phyloP scores from a whole-genome alignment of 2,113 vertebrate species.

The Galbula dea region DNA sequence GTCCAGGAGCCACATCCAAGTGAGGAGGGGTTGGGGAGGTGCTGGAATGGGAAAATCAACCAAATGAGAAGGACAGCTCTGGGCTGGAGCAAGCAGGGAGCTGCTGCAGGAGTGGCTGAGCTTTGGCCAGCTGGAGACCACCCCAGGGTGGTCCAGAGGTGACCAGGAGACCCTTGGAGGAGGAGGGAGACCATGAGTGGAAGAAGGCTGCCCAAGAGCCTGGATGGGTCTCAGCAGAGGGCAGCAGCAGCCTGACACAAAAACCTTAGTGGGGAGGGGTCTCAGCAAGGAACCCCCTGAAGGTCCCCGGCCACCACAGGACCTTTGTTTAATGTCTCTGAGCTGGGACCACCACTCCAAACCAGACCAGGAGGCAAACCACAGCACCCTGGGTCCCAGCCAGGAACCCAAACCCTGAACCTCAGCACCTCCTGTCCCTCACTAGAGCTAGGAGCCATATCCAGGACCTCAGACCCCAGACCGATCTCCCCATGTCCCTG shows the following conservation, averaged over 20 bases:
- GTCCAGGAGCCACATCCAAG: neutral
- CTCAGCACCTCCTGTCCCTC: neutral
- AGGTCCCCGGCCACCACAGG: accelerated
- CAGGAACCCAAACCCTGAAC: neutral
- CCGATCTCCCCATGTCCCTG: neutral
- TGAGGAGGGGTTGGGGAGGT: too few species aligned
- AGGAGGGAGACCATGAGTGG: neutral
- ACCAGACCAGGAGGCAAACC: neutral
- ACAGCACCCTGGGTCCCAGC: neutral
- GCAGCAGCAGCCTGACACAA: neutral
- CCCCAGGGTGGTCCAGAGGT: neutral
- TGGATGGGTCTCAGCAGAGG: neutral
- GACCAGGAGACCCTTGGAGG: neutral
- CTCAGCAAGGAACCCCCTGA: neutral
- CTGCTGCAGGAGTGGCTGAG: neutral
- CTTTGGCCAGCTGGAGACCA: neutral
- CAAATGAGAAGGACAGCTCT: neutral
- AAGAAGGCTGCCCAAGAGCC: neutral
- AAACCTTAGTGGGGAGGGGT: neutral
- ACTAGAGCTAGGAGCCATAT: too few species aligned
- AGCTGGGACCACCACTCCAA: neutral
- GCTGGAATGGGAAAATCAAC: neutral
- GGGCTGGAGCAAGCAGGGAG: neutral
- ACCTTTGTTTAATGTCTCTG: neutral
- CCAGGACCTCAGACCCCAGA: neutral